Base-by-base conservation (phyloP, 1,140 invertebrate species). In the Mya arenaria region DNA sequence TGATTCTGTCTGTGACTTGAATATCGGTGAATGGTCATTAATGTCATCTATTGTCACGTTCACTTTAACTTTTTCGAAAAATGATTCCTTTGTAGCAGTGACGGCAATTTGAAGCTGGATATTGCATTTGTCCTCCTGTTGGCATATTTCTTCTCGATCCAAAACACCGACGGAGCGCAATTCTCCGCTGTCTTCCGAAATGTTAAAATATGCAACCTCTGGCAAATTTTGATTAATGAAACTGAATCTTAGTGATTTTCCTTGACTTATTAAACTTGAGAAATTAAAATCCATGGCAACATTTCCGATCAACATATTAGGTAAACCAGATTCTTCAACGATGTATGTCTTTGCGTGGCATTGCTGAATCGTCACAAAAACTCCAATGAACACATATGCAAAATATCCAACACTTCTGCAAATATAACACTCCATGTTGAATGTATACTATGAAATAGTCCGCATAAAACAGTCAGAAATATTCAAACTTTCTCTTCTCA, bases 261-360 rank as follows among this genome's bases (percentile, higher is more conserved):
- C 77, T 10, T 80, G 48, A 75, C 34, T 75, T 30, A 75, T 63
- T 41, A 62, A 36, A 32, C 32, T 34, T 41, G 77, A 69, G n/a
- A 80, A 71, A 71, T 80, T 80, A 80, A 71, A 80, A 62, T 80
- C 77, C 25, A 30, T 58, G 15, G 77, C 77, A 68, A 80, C 62
- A 58, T 80, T 80, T 55, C 77, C 77, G 48, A 80, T 80, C 28
- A 62, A 44, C 28, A 39, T 23, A 62, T 80, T 62, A 28, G 77
- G 15, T 19, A 32, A 10, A 8, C 77, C 77, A 41, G 69, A 65
- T 32, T 80, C 77, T 30, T 19, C 32, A 0, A 80, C 55, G 19
- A 56, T 80, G 36, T 80, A 80, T 19, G 39, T 65, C 17, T 58
- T 65, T 17, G n/a, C 77, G 37, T 13, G 6, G 44, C 13, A 62